phyloP scores from a whole-genome alignment of 2,797 vertebrate species.

The Syngnathus rostellatus region DNA sequence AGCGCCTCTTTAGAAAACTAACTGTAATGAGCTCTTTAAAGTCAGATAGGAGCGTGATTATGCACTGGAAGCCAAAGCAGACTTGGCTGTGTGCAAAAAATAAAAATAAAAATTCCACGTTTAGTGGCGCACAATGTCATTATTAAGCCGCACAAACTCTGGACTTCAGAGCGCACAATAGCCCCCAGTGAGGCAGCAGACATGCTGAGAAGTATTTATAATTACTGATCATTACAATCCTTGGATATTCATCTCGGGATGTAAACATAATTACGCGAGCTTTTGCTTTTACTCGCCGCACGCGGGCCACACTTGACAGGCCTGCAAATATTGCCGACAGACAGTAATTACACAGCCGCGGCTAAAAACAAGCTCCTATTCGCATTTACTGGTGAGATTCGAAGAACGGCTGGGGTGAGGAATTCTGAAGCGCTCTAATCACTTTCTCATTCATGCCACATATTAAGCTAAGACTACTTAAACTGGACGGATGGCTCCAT shows the following conservation, averaged over 20 bases:
- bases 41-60: constrained; percentile 92
- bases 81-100: constrained; percentile 66
- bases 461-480: constrained; percentile 70
- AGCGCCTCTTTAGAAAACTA: constrained; percentile 97
- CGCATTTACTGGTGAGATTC: constrained; percentile 52
- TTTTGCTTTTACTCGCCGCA: constrained; percentile 66
- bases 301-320: constrained; percentile 64
- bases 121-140: constrained; percentile 86
- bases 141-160: constrained; percentile 88
- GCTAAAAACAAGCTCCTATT: constrained; percentile 72
- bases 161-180: constrained; percentile 65
- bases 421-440: constrained; percentile 52
- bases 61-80: constrained; percentile 76
- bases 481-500: constrained; percentile 66
- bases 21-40: constrained; percentile 99
- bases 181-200: constrained; percentile 58
- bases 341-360: constrained; percentile 68
- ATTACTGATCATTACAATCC: constrained; percentile 75
- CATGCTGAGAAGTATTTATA: constrained; percentile 70
- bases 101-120: constrained; percentile 80
- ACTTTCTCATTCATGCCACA: constrained; percentile 63
- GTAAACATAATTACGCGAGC: constrained; percentile 74
- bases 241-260: constrained; percentile 67
- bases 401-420: constrained; percentile 49
- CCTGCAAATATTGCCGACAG: constrained; percentile 68